Percentiles rank a stretch among this genome's conserved stretches.
These are phyloP conservation scores for Stenopsyche tienmushanensis DNA, from an alignment of 1,140 invertebrate genomes.

Conservation along the genomic window DNA sequence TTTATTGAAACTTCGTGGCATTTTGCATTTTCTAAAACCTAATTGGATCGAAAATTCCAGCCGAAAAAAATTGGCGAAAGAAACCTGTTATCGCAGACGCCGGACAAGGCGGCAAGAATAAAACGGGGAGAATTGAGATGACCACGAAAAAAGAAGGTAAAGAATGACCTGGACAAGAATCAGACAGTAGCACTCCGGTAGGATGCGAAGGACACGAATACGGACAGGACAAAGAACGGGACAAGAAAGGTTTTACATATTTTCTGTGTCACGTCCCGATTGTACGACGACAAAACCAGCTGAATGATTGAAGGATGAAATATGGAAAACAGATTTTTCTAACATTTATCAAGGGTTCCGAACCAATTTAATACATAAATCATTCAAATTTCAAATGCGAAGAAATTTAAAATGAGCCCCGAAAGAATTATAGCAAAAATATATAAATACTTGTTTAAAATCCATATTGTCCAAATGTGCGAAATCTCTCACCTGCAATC, in stretches of 20 bases:
- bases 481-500: too few species aligned
- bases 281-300: background rate
- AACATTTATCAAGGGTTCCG: too few species aligned
- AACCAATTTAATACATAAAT: too few species aligned
- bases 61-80: conserved; percentile 16
- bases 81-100: conserved; percentile 33
- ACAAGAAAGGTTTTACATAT: conserved; percentile 35
- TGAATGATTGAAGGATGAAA: conserved; percentile 1
- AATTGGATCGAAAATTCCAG: conserved; percentile 36
- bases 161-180: conserved; percentile 11
- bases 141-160: conserved; percentile 9
- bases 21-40: conserved; percentile 29
- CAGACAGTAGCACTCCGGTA: conserved; percentile 12
- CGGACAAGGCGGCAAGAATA: conserved; percentile 25
- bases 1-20: too few species aligned
- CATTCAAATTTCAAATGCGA: too few species aligned
- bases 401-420: too few species aligned
- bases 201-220: background rate
- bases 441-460: too few species aligned
- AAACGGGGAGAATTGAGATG: conserved; percentile 25
- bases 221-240: conserved; percentile 30
- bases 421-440: too few species aligned
- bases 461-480: too few species aligned
- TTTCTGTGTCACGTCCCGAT: conserved; percentile 35
- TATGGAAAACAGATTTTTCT: too few species aligned